Evolutionary conservation across 1,140 invertebrate genomes (phyloP).

Genomic region (Neodiprion pinetum): DNA sequence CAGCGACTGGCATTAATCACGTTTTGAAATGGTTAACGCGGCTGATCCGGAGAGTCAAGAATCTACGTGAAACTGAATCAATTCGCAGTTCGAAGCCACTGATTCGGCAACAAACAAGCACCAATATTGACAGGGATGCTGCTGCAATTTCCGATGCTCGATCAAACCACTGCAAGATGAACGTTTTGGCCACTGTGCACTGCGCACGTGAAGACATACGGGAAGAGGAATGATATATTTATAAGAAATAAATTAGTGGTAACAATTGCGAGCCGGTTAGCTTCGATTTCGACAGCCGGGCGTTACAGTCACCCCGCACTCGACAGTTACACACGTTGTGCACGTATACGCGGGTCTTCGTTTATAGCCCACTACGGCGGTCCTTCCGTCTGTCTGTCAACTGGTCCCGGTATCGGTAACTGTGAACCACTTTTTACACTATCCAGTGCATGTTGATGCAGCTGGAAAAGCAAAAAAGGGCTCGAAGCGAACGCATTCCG

Average conservation of each 20-base stretch:
- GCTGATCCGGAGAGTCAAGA: background rate
- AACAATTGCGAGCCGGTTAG: slow-evolving; percentile 1
- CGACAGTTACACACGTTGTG: background rate
- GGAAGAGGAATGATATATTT: slow-evolving; percentile 3
- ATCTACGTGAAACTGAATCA: slow-evolving; percentile 3
- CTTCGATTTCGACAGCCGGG: background rate
- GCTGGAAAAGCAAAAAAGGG: background rate
- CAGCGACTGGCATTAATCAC: too few relatives aligned
- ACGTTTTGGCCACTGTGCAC: background rate
- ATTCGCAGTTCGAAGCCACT: background rate
- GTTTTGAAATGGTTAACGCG: background rate
- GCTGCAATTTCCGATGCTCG: background rate
- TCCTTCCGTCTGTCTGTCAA: background rate
- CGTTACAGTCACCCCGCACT: background rate
- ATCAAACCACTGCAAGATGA: background rate
- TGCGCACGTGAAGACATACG: background rate
- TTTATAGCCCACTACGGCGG: background rate
- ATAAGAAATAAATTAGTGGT: slow-evolving; percentile 1
- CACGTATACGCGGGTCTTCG: background rate
- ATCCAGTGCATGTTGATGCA: slow-evolving; percentile 10
- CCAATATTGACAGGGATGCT: background rate
- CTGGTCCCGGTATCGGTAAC: slow-evolving; percentile 12
- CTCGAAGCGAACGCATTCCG: slow-evolving; percentile 3
- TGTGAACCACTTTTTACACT: slow-evolving; percentile 14
- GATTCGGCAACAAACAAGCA: background rate